Conservation (phyloP, 2,113 vertebrate species). For the Xerus inauris region DNA sequence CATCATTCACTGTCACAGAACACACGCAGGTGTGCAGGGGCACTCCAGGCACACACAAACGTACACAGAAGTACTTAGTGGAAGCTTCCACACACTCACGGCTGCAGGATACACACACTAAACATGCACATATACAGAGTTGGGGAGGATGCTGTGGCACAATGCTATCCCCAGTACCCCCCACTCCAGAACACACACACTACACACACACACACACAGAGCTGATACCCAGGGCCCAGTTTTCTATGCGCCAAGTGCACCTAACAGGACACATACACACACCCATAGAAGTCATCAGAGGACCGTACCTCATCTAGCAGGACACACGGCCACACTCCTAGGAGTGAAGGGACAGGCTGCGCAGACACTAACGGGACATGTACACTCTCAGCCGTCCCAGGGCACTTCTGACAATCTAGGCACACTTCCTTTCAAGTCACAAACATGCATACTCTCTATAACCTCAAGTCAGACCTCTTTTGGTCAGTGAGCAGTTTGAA, state of each 20-base stretch:
- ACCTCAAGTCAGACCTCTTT: neutral
- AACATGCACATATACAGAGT: neutral
- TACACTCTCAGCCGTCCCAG: neutral
- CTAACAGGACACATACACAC: neutral
- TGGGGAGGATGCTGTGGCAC: neutral
- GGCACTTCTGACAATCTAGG: neutral
- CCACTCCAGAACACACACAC: neutral
- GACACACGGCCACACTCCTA: neutral
- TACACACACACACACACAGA: neutral
- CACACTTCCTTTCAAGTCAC: neutral
- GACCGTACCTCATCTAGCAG: neutral
- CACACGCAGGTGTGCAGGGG: constrained; percentile 13
- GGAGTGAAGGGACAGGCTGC: neutral
- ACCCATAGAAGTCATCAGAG: neutral
- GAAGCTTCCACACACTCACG: neutral
- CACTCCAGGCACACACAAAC: neutral
- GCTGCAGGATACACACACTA: neutral
- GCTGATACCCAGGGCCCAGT: neutral
- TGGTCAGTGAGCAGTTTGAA: neutral
- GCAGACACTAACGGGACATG: neutral
- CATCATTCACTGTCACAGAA: neutral
- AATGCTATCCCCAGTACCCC: neutral
- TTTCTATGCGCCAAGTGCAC: neutral
- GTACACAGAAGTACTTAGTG: neutral
- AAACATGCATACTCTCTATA: neutral